Percentiles rank a stretch among this genome's conserved stretches.
Evolutionary conservation across 2,113 vertebrate genomes (phyloP).

Genomic region (Tragelaphus buxtoni): DNA sequence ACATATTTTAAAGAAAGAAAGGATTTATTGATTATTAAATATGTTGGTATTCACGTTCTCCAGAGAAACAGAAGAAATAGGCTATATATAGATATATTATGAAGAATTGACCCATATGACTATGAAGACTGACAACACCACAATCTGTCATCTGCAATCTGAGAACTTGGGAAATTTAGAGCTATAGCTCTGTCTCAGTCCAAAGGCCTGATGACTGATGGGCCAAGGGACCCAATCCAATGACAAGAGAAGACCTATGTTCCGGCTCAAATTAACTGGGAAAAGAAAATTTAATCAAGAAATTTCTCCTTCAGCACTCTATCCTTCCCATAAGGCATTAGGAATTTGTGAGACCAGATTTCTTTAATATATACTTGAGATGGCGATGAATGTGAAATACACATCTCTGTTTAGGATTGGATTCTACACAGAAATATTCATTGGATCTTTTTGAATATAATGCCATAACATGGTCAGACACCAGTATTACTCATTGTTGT

Average conservation of each 20-base stretch:
- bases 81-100: background rate
- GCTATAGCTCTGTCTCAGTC: background rate
- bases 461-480: background rate
- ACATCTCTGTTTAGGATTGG: background rate
- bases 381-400: background rate
- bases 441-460: background rate
- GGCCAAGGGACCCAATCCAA: background rate
- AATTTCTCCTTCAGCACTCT: constrained; percentile 37
- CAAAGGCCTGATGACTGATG: background rate
- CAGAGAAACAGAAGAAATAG: background rate
- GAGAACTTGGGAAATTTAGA: background rate
- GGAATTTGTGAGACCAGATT: background rate
- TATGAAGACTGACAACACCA: background rate
- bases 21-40: background rate
- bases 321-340: constrained; percentile 28
- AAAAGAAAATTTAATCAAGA: constrained; percentile 60
- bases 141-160: background rate
- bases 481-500: background rate
- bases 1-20: background rate
- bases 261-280: constrained; percentile 25
- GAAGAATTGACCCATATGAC: background rate
- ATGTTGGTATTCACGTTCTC: background rate
- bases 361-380: background rate
- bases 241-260: background rate
- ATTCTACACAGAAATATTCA: background rate